Percentiles rank a stretch among this genome's conserved stretches.
Evolutionary conservation across 2,888 invertebrate species (phyloP).

Genomic region (Lithophane socia): DNA sequence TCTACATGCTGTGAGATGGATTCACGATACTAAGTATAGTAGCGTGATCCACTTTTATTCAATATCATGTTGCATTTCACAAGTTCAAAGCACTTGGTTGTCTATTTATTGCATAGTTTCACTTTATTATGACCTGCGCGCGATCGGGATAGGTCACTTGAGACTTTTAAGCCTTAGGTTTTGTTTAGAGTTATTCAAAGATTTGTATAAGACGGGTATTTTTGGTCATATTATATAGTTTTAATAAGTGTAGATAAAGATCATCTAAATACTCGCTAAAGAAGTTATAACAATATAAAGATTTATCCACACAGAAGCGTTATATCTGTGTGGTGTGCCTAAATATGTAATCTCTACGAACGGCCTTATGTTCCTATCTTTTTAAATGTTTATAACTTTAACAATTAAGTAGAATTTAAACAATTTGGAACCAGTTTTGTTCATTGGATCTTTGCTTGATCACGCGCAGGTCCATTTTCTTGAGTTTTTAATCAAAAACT

Average conservation of each 20-base stretch:
- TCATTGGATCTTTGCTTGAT: constrained; percentile 33
- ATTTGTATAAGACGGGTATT: constrained; percentile 64
- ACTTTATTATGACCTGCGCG: constrained; percentile 33
- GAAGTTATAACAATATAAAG: constrained; percentile 48
- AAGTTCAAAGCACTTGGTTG: constrained; percentile 52
- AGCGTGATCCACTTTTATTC: constrained; percentile 33
- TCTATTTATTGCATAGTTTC: constrained; percentile 50
- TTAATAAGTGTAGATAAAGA: constrained; percentile 60
- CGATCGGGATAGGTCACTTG: constrained; percentile 28
- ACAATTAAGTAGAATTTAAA: constrained; percentile 60
- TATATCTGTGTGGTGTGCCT: constrained; percentile 48
- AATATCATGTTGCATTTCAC: constrained; percentile 57
- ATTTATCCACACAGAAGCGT: constrained; percentile 35
- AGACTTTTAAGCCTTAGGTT: constrained; percentile 39
- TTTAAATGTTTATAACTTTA: constrained; percentile 62
- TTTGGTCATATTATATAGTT: constrained; percentile 65
- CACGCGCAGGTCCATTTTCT: constrained; percentile 34
- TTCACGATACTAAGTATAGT: constrained; percentile 6
- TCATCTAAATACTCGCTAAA: constrained; percentile 57
- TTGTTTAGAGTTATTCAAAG: constrained; percentile 65
- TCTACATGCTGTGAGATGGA: constrained; percentile 24
- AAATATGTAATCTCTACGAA: constrained; percentile 55
- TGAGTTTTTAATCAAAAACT: constrained; percentile 49
- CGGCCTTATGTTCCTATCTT: constrained; percentile 64
- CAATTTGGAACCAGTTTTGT: constrained; percentile 57